A percentile compares a stretch with the other conserved stretches of the same genome.
These are phyloP conservation scores for Ophion obscuratus DNA, from an alignment of 2,888 invertebrate species.

Conservation along the genomic window DNA sequence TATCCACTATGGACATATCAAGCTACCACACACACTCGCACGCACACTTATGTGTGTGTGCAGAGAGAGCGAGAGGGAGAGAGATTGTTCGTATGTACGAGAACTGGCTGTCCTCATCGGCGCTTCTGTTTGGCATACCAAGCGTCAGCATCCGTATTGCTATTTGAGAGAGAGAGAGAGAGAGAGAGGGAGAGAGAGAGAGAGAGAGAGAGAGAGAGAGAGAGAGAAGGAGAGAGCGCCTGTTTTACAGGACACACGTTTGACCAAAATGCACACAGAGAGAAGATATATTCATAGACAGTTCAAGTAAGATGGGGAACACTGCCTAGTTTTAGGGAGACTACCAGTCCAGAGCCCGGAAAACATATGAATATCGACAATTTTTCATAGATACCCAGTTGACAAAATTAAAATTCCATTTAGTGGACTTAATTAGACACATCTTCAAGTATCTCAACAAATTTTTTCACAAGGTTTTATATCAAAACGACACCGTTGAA, in stretches of 20 bases:
- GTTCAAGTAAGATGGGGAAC: conserved; percentile 4
- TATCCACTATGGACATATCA: conserved; percentile 71
- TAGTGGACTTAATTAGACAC: too few relatives aligned
- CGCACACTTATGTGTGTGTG: conserved; percentile 3
- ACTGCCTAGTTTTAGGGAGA: too few relatives aligned
- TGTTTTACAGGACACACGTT: not conserved
- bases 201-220: not conserved
- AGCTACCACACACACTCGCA: conserved; percentile 43
- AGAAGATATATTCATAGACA: not conserved
- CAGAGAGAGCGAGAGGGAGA: not conserved
- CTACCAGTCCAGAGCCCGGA: too few relatives aligned
- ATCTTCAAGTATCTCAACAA: too few relatives aligned
- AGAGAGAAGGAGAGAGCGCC: not conserved
- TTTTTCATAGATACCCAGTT: too few relatives aligned
- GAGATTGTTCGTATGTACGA: conserved; percentile 1
- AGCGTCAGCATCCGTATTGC: conserved; percentile 25
- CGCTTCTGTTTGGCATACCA: conserved; percentile 83
- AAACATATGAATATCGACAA: too few relatives aligned
- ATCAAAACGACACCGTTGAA: too few relatives aligned
- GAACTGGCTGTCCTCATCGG: conserved; percentile 70
- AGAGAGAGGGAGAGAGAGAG: not conserved
- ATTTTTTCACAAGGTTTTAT: too few relatives aligned
- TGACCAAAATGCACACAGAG: conserved; percentile 16
- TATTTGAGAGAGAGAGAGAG: conserved; percentile 17
- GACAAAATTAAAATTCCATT: too few relatives aligned